Evolutionary conservation across 35 echinoderm and acorn worm genomes (phyloP).

Genomic region (Patiria miniata): DNA sequence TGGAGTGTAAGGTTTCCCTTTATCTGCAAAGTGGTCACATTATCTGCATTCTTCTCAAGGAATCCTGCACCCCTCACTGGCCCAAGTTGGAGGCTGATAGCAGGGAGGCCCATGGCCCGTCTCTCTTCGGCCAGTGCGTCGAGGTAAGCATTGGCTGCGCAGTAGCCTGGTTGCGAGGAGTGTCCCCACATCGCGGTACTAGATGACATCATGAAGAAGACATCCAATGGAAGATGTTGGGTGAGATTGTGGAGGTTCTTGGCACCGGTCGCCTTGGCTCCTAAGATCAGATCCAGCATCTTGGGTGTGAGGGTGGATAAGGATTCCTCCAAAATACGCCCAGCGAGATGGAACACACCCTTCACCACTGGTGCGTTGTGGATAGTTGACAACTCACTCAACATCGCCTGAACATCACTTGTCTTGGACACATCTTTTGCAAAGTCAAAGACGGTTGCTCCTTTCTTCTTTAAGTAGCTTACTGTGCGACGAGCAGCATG

Average conservation of each 20-base stretch:
- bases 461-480: conserved; percentile 41
- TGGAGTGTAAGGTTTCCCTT: conserved; percentile 47
- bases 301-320: conserved; percentile 19
- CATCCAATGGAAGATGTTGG: conserved; percentile 42
- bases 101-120: conserved; percentile 45
- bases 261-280: conserved; percentile 38
- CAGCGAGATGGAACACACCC: conserved; percentile 66
- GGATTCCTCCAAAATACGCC: conserved; percentile 29
- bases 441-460: conserved; percentile 27
- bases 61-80: conserved; percentile 54
- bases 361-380: conserved; percentile 13
- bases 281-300: conserved; percentile 37
- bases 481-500: conserved; percentile 39
- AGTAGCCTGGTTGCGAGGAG: conserved; percentile 49
- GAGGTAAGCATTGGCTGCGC: conserved; percentile 46
- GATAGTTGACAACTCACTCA: background rate
- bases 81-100: conserved; percentile 69
- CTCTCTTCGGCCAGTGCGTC: conserved; percentile 45
- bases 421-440: background rate
- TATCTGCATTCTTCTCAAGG: conserved; percentile 12
- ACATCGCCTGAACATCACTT: background rate
- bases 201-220: conserved; percentile 59
- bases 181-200: conserved; percentile 70
- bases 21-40: background rate
- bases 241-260: conserved; percentile 45